Percentiles rank a stretch among this genome's conserved stretches.
phyloP scores from a whole-genome alignment of 2,113 vertebrate species.

The Clarias macrocephalus region DNA sequence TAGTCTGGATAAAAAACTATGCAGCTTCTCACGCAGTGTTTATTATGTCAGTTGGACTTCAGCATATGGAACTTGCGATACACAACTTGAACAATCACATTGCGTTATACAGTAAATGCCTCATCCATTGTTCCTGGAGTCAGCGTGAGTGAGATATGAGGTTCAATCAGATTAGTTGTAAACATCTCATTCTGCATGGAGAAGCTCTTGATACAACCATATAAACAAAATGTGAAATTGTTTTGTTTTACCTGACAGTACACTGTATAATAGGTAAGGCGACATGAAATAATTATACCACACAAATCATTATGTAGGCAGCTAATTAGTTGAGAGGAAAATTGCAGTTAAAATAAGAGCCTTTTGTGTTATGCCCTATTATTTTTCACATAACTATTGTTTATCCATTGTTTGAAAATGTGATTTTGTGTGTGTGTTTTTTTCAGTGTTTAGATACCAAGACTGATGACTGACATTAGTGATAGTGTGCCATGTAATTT shows the following conservation, averaged over 20 bases:
- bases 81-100: constrained; percentile 10
- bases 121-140: not conserved
- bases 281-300: constrained; percentile 13
- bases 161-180: constrained; percentile 10
- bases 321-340: constrained; percentile 18
- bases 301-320: not conserved
- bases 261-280: not conserved
- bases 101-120: constrained; percentile 9
- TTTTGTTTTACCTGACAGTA: not conserved
- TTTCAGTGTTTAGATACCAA: constrained; percentile 1
- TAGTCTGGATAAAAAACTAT: not conserved
- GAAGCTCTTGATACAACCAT: not conserved
- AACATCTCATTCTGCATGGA: constrained; percentile 8
- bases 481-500: not conserved
- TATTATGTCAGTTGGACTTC: constrained; percentile 11
- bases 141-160: not conserved
- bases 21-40: constrained; percentile 21
- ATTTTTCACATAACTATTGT: constrained; percentile 19
- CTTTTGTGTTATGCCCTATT: not conserved
- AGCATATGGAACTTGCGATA: constrained; percentile 4
- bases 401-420: constrained; percentile 15
- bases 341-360: constrained; percentile 7
- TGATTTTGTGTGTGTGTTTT: not conserved
- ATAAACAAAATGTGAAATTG: constrained; percentile 31
- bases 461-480: not conserved